Base-by-base conservation (phyloP, 2,888 invertebrate genomes). In the Tyria jacobaeae region DNA sequence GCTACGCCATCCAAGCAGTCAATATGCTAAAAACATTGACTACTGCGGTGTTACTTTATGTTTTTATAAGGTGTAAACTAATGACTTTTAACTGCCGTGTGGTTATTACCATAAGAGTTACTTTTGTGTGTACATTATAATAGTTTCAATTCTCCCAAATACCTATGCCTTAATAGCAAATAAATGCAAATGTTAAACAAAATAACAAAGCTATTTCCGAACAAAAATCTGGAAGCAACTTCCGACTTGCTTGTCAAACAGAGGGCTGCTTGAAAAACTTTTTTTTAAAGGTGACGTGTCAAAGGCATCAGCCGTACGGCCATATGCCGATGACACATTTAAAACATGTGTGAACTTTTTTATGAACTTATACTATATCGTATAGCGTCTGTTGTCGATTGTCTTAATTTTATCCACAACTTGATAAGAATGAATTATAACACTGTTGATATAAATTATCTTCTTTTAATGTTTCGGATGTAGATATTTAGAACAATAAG, bases 301-400 rank as follows among this genome's bases (percentile, higher is more conserved):
- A 61, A 75, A 72, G 70, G 69, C 75, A 63, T 70, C 72, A 71
- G 75, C 73, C 76, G 73, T 70, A 68, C 70, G 60, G 67, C 84
- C 87, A 87, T 85, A 85, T 87, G 84, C 76, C 76, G 81, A 86
- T 88, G 88, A 89, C 89, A 90, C 85, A 87, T 85, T 83, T 76
- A 76, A 79, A 78, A 79, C 85, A 86, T 85, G 76, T 89, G 87
- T 83, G 79, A 75, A 79, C 68, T 82, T 85, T 85, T 85, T 84
- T 83, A 74, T 80, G 51, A 65, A 67, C 70, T 62, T 61, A n/a
- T 64, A 62, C 64, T 37, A 27, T 63, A 68, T 68, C 69, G 73
- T 74, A 79, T 71, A 77, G 62, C 61, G 67, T 71, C 67, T 71
- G 74, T 79, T 75, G 77, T 73, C 66, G 59, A 76, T 71, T 57